Evolutionary conservation across 2,888 invertebrate species (phyloP).

Genomic region (Drepana falcataria): DNA sequence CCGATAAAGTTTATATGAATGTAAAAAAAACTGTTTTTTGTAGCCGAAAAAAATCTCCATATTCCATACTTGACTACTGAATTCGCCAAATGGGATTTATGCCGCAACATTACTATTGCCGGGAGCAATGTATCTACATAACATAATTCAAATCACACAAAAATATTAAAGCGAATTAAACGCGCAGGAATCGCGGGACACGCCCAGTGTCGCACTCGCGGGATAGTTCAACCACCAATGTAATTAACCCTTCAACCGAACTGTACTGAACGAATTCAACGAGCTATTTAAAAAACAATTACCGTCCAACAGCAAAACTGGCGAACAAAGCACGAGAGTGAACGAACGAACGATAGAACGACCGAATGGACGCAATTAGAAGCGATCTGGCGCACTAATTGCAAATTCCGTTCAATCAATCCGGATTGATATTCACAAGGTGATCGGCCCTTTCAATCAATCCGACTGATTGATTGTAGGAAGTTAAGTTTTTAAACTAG

Average conservation of each 20-base stretch:
- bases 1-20: too few relatives aligned
- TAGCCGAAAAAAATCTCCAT: too few relatives aligned
- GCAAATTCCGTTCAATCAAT: slow-evolving; percentile 54
- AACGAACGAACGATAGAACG: slow-evolving; percentile 18
- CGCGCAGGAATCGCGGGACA: too few relatives aligned
- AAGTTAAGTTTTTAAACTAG: not conserved
- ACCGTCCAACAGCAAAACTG: slow-evolving; percentile 1
- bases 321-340: slow-evolving; percentile 1
- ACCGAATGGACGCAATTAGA: slow-evolving; percentile 41
- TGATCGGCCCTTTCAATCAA: slow-evolving; percentile 36
- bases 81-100: too few relatives aligned
- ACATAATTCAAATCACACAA: too few relatives aligned
- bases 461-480: slow-evolving; percentile 31
- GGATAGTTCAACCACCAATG: too few relatives aligned
- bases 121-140: too few relatives aligned
- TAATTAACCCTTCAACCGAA: not conserved
- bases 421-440: slow-evolving; percentile 33
- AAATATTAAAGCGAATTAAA: too few relatives aligned
- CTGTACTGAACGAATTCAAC: not conserved
- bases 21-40: too few relatives aligned
- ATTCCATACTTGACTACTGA: too few relatives aligned
- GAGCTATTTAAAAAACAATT: not conserved
- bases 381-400: slow-evolving; percentile 47
- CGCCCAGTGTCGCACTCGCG: too few relatives aligned
- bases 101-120: too few relatives aligned